Percentiles rank a stretch among this genome's conserved stretches.
phyloP scores from a whole-genome alignment of 1,140 invertebrate species.

The Diorhabda carinulata region DNA sequence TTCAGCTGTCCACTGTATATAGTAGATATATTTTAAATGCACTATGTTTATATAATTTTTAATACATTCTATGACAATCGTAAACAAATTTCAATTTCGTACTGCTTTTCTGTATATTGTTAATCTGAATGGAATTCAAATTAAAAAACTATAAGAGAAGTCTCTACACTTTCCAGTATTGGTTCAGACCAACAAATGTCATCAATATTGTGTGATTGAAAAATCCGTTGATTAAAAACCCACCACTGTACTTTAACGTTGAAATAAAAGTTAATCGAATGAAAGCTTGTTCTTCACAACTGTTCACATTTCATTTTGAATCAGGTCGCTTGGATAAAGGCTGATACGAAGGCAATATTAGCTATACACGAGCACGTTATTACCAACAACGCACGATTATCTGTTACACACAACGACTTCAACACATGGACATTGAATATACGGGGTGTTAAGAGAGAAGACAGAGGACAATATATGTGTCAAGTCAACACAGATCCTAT shows the following conservation, averaged over 20 bases:
- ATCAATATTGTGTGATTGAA: slow-evolving; percentile 9
- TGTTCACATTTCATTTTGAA: slow-evolving; percentile 37
- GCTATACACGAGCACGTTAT: slow-evolving; percentile 91
- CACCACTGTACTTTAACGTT: slow-evolving; percentile 10
- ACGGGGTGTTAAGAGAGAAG: slow-evolving; percentile 72
- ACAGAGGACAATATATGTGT: slow-evolving; percentile 87
- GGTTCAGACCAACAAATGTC: neutral
- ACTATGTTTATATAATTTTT: too few species aligned
- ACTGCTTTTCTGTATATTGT: neutral
- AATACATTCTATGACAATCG: too few species aligned
- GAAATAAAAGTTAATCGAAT: slow-evolving; percentile 21
- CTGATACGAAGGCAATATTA: slow-evolving; percentile 85
- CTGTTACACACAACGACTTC: slow-evolving; percentile 81
- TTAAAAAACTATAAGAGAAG: neutral
- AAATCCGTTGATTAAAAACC: slow-evolving; percentile 7
- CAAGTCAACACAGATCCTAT: slow-evolving; percentile 92
- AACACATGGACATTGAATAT: slow-evolving; percentile 87
- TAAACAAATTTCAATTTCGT: too few species aligned
- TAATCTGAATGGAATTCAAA: neutral
- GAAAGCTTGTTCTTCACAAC: slow-evolving; percentile 20
- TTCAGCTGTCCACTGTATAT: too few species aligned
- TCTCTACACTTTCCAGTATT: neutral
- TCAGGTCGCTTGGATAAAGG: slow-evolving; percentile 90
- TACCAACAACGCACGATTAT: slow-evolving; percentile 81
- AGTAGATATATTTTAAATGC: too few species aligned